Evolutionary conservation across 2,113 vertebrate genomes (phyloP), one percentile per base, ranked within the genome.

Genomic region (Geothlypis trichas): DNA sequence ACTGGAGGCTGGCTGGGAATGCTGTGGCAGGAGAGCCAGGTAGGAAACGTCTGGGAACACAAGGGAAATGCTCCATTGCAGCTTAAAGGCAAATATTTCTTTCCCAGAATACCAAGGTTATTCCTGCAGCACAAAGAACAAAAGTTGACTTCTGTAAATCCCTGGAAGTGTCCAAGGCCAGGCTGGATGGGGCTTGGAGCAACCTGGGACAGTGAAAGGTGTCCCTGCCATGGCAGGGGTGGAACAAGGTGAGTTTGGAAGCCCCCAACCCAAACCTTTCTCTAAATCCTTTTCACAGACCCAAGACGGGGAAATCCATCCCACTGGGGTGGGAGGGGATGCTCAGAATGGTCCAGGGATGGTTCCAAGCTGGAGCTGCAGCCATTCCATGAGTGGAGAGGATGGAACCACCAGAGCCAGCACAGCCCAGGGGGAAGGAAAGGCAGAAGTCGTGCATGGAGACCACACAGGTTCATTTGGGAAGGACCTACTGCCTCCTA

Each of bases 1-100:
- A 57, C 6, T 0, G 0, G 24, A 16, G 12, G 51, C 46, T 18
- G 57, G 5, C 17, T 33, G 58, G 54, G 58, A 16, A 26, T 2
- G 67, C 67, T 19, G 33, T 8, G 66, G 22, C 39, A 71, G 54
- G n/a, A 37, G 18, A 55, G 4, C 15, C 42, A 12, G 68, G 55
- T 9, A 2, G 11, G 65, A 10, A 55, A 63, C 30, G 4, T 3
- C 0, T 26, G 12, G 51, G 28, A 7, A 8, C 20, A 5, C 6
- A 3, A 54, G 18, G 54, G 22, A 51, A 82, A 57, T 7, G 44
- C 23, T 20, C 3, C 46, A 5, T 7, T 15, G 10, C 16, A 3
- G 49, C n/a, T 77, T n/a, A 26, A 87, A 68, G 59, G 51, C 24
- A 73, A 59, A 1, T 21, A 7, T 15, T 76, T 30, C 26, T 63